phyloP scores from a whole-genome alignment of 2,797 vertebrate species.

The Melanitta fusca region DNA sequence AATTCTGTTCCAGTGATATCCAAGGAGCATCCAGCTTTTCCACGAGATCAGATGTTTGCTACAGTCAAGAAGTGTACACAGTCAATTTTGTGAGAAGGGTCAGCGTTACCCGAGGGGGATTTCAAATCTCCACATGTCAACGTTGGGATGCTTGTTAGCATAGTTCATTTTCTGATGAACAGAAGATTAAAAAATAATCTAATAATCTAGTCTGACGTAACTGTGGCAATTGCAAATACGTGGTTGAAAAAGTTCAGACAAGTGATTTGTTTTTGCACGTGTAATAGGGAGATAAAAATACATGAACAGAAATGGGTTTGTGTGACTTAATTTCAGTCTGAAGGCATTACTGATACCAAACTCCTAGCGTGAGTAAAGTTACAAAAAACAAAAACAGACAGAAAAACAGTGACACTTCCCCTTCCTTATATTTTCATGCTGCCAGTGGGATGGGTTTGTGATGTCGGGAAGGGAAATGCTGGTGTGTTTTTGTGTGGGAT shows the following conservation, averaged over 20 bases:
- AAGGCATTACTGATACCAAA: background rate
- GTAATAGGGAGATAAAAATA: background rate
- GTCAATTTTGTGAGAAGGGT: background rate
- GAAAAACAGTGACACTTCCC: background rate
- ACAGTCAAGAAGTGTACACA: rapidly evolving
- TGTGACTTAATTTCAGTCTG: background rate
- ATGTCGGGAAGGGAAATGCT: background rate
- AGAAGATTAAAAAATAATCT: background rate
- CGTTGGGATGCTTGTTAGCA: background rate
- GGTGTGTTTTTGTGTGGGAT: rapidly evolving
- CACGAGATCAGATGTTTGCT: background rate
- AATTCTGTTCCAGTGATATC: background rate
- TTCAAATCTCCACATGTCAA: background rate
- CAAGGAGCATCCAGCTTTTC: background rate
- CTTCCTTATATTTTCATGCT: rapidly evolving
- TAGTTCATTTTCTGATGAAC: background rate
- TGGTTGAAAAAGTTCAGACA: background rate
- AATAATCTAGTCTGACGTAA: background rate
- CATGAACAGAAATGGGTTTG: background rate
- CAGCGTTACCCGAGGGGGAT: rapidly evolving
- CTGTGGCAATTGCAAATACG: background rate
- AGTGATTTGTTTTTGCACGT: background rate
- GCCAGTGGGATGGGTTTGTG: background rate
- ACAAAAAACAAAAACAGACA: background rate
- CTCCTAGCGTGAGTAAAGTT: background rate